These are phyloP conservation scores for Acrocephalus scirpaceus DNA, from an alignment of 2,797 vertebrate species.

Conservation along the genomic window DNA sequence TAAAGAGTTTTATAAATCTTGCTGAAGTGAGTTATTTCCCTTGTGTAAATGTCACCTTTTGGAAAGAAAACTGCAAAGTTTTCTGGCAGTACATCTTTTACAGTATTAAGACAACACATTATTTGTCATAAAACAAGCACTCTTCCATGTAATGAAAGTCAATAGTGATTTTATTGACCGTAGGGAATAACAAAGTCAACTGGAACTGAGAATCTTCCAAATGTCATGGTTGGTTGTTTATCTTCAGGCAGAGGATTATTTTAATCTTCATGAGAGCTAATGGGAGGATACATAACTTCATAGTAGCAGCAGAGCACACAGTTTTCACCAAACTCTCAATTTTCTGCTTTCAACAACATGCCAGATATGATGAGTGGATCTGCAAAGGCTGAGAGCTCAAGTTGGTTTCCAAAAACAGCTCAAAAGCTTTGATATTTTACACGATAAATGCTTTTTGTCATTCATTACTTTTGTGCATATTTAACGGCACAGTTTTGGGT, in stretches of 20 bases:
- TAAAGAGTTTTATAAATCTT: constrained; percentile 34
- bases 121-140: constrained; percentile 3
- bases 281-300: neutral
- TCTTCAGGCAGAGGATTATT: neutral
- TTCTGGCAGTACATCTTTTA: constrained; percentile 8
- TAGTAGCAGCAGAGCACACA: neutral
- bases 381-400: neutral
- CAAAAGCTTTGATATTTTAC: neutral
- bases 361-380: neutral
- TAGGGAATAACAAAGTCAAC: neutral
- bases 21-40: constrained; percentile 27
- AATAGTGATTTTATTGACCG: neutral
- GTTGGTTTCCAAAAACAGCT: neutral
- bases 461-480: neutral
- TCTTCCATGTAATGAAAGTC: constrained; percentile 10
- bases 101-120: constrained; percentile 11
- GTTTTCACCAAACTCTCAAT: neutral
- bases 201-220: neutral
- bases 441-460: neutral
- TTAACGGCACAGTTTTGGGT: neutral
- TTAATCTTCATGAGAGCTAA: neutral
- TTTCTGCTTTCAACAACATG: neutral
- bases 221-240: neutral
- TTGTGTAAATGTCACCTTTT: constrained; percentile 16
- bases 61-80: constrained; percentile 39